Percentiles rank a stretch among this genome's conserved stretches.
Evolutionary conservation across 2,888 invertebrate genomes (phyloP).

Genomic region (Adelphocoris suturalis): DNA sequence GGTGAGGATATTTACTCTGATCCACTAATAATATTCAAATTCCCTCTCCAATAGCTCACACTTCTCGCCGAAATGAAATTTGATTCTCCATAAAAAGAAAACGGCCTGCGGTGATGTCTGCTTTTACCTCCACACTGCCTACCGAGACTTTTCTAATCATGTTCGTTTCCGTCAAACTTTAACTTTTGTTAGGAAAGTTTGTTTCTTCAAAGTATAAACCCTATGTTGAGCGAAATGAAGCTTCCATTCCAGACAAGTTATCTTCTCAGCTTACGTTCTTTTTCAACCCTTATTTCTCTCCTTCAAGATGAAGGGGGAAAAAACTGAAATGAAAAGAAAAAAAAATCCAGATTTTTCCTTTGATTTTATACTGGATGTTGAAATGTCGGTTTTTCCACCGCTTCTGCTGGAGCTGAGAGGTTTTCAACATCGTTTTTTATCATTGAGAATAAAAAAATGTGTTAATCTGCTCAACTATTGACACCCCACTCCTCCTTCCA

Average conservation of each 20-base stretch:
- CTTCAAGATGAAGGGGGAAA: neutral
- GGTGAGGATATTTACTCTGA: too few relatives aligned
- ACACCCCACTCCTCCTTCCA: neutral
- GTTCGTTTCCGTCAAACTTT: neutral
- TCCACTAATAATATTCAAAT: too few relatives aligned
- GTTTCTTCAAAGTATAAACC: neutral
- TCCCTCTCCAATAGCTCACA: too few relatives aligned
- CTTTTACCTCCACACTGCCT: neutral
- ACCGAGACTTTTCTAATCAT: neutral
- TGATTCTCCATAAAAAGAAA: too few relatives aligned
- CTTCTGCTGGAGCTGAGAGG: too few relatives aligned
- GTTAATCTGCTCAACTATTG: slow-evolving; percentile 18
- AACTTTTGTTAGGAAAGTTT: neutral
- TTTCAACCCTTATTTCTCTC: neutral
- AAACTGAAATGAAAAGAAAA: too few relatives aligned
- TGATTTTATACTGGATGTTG: neutral
- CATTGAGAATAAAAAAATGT: neutral
- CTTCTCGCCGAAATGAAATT: too few relatives aligned
- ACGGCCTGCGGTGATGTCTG: too few relatives aligned
- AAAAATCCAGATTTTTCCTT: too few relatives aligned
- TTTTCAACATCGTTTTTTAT: neutral
- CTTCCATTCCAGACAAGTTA: neutral
- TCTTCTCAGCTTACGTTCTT: neutral
- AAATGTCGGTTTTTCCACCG: neutral
- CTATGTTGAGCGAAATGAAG: neutral